Evolutionary conservation across 1,140 invertebrate species (phyloP), one percentile per base, ranked within the genome.

Genomic region (Drosophila erecta): DNA sequence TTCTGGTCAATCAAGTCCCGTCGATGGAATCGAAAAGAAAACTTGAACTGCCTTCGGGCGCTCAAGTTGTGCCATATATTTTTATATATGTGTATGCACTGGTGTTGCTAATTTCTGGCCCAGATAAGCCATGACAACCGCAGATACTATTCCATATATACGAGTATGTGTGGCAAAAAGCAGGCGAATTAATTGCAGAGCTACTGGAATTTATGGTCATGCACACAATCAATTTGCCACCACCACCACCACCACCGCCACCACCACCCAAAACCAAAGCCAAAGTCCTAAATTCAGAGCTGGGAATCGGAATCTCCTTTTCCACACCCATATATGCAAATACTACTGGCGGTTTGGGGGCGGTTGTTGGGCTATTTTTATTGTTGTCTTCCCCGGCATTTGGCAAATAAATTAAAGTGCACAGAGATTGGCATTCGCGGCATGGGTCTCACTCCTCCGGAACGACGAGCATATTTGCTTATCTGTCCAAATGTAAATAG

Each of bases 131-230:
- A 56, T 70, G 49, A 71, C 67, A 71, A 64, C 58, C 75, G 27
- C 66, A 65, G 35, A 50, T 33, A 17, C 47, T 37, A 30, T 35
- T 35, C 10, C 14, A 7, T 2, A 4, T 24, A 5, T 6, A 30
- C 43, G 33, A 15, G 4, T 17, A 22, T 33, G 2, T 43, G 38
- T 30, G 47, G 49, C 66, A 58, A 43, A 20, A 22, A 73, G 57
- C 47, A 69, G 33, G 30, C 60, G 76, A 89, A 87, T 87, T 87
- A 87, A 87, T 87, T 87, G 76, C 84, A 71, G 66, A 35, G 79
- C 79, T 61, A 65, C 84, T 87, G 84, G 84, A 87, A 87, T 87
- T 87, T 89, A 83, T 87, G 80, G 73, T 64, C 76, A 50, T 58
- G 69, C 64, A 50, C 35, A 58, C 15, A 65, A 70, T 75, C 59